Evolutionary conservation across 2,797 vertebrate species (phyloP).

Genomic region (Lagodon rhomboides): DNA sequence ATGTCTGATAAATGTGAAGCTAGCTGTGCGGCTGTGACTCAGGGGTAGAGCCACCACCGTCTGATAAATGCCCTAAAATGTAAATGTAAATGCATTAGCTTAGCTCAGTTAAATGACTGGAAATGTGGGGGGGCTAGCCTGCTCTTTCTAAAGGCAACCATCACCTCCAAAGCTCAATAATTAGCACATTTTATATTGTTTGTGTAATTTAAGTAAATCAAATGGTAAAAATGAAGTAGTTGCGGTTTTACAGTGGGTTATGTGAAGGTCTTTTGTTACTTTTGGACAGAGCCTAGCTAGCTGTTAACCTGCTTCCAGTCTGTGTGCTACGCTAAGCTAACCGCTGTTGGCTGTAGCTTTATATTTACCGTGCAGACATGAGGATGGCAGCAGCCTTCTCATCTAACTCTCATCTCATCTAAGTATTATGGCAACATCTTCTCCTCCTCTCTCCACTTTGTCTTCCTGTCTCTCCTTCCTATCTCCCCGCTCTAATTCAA

Average conservation of each 20-base stretch:
- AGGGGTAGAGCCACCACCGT: too few species aligned
- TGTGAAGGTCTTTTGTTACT: neutral
- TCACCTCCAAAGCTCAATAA: neutral
- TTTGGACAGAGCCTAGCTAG: too few species aligned
- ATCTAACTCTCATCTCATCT: neutral
- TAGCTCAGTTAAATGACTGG: too few species aligned
- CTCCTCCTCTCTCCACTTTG: conserved; percentile 16
- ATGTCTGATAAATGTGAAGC: neutral
- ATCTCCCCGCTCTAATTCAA: conserved; percentile 61
- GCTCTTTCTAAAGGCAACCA: neutral
- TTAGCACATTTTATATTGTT: neutral
- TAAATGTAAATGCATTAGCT: too few species aligned
- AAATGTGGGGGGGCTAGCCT: neutral
- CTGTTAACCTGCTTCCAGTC: neutral
- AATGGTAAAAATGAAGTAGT: neutral
- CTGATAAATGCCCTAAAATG: too few species aligned
- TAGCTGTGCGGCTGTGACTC: too few species aligned
- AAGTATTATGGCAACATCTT: conserved; percentile 5
- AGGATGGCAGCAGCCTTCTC: neutral
- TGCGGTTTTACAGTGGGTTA: neutral
- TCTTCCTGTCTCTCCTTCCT: conserved; percentile 20
- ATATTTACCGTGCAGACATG: neutral
- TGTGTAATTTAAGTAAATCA: neutral
- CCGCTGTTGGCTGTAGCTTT: neutral
- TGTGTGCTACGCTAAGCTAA: neutral